Evolutionary conservation across 2,113 vertebrate species (phyloP), one percentile per base, ranked within the genome.

Genomic region (Cisticola juncidis): DNA sequence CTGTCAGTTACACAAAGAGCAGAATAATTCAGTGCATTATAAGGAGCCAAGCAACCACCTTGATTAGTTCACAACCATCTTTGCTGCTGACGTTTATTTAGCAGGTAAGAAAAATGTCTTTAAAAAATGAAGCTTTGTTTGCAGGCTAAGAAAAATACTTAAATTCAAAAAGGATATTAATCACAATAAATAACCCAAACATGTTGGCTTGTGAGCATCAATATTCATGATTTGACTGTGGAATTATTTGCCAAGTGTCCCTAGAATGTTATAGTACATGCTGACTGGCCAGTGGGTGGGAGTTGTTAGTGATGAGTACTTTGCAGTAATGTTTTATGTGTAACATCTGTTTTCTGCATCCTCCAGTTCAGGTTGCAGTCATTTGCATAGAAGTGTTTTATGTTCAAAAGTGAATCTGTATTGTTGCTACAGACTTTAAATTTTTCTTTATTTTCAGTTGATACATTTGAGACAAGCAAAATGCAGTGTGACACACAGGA

Each of bases 221-320:
- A 38, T 96, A 92, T 90, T 90, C 64, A 40, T 88, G 51, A 95
- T 86, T 66, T 95, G 74, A 84, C 71, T 64, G 76, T 90, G 69
- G 79, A 87, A 93, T 91, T 78, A 91, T 92, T 92, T 95, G 86
- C 90, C 79, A 92, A 81, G 33, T 88, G 72, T 94, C 80, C 29
- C 57, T 94, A 84, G 78, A 51, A 72, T 79, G 66, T 92, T 96
- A 69, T 12, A 81, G 77, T 54, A 76, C 88, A 84, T 44, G 90
- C 88, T 95, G 91, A 94, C 86, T 96, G 88, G 72, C 78, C 81
- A 68, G 91, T 95, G 82, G 90, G 95, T 92, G 91, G 88, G 86
- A 91, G 81, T 71, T 88, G 77, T 81, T 95, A 86, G 69, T 80
- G 68, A 78, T 86, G 86, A 94, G 86, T 94, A 72, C 48, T 96